Evolutionary conservation across 2,888 invertebrate genomes (phyloP).

Genomic region (Lycia hirtaria): DNA sequence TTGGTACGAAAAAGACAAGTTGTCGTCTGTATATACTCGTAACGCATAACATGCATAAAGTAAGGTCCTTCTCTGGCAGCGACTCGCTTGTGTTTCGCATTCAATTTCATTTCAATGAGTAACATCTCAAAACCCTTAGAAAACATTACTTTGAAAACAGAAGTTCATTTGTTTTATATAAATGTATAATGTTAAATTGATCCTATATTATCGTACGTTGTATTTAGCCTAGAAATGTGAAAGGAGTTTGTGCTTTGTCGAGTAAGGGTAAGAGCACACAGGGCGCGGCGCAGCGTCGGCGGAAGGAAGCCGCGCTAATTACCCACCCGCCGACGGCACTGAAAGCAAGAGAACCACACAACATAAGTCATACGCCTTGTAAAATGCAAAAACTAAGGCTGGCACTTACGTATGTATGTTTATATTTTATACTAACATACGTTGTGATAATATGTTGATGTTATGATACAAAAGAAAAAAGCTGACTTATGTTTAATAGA

Average conservation of each 20-base stretch:
- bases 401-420: conserved; percentile 3
- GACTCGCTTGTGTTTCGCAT: too few relatives aligned
- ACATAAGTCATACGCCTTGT: conserved; percentile 40
- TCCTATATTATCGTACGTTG: background rate
- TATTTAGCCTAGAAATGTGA: conserved; percentile 32
- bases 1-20: too few relatives aligned
- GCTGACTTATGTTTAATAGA: too few relatives aligned
- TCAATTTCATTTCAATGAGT: too few relatives aligned
- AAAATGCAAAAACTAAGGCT: conserved; percentile 30
- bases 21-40: too few relatives aligned
- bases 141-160: too few relatives aligned
- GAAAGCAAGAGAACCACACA: conserved; percentile 54
- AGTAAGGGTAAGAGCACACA: conserved; percentile 42
- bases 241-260: conserved; percentile 29
- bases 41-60: too few relatives aligned
- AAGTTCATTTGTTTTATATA: too few relatives aligned
- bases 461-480: background rate
- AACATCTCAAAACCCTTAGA: too few relatives aligned
- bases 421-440: background rate
- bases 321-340: conserved; percentile 65
- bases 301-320: conserved; percentile 82
- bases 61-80: too few relatives aligned
- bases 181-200: background rate
- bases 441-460: background rate
- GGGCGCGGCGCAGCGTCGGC: conserved; percentile 47